These are phyloP conservation scores for Julus scandinavius DNA, from an alignment of 2,888 invertebrate genomes.

Conservation along the genomic window DNA sequence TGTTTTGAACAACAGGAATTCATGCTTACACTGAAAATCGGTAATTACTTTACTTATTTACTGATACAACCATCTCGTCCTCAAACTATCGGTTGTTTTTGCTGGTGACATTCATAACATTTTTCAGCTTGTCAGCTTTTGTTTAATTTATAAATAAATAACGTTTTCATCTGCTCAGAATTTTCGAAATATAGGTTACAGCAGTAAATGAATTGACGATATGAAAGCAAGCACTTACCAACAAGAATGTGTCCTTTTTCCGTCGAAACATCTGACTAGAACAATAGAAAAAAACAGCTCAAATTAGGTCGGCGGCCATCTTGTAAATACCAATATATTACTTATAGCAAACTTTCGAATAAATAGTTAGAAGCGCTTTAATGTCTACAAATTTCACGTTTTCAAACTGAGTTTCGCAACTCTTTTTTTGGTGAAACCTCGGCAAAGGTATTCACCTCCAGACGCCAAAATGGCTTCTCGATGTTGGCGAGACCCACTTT, in stretches of 20 bases:
- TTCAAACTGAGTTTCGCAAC: background rate
- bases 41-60: background rate
- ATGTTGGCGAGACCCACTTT: conserved; percentile 46
- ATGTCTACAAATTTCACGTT: background rate
- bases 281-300: conserved; percentile 45
- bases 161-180: background rate
- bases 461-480: conserved; percentile 43
- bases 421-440: background rate
- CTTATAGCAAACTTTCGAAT: background rate
- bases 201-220: background rate
- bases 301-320: conserved; percentile 52
- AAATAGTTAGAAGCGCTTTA: background rate
- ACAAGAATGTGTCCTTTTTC: conserved; percentile 54
- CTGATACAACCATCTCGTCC: background rate
- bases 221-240: conserved; percentile 35
- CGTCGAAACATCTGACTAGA: conserved; percentile 53
- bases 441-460: background rate
- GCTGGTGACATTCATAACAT: background rate
- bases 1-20: background rate
- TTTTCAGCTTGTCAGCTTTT: background rate
- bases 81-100: background rate
- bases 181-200: conserved; percentile 25
- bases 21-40: background rate
- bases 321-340: background rate
- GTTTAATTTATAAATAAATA: background rate